These are phyloP conservation scores for Pheosia gnoma DNA, from an alignment of 2,888 invertebrate genomes.

Conservation along the genomic window DNA sequence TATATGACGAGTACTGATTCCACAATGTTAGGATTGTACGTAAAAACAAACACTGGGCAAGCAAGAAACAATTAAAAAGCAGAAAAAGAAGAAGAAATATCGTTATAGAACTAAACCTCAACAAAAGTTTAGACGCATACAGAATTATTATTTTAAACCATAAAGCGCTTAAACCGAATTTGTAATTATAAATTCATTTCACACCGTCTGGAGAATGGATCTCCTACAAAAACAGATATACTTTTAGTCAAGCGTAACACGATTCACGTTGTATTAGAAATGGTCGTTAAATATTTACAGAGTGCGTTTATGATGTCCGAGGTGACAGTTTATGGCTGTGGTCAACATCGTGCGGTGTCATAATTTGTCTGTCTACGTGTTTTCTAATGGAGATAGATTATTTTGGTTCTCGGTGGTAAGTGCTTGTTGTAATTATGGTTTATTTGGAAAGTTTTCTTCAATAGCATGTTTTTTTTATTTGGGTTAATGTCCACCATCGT, in stretches of 20 bases:
- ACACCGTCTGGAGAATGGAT: not conserved
- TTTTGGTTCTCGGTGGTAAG: not conserved
- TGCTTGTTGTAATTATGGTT: not conserved
- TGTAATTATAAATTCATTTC: no score
- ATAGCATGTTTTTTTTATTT: not conserved
- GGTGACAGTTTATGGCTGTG: conserved; percentile 30
- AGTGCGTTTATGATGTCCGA: conserved; percentile 28
- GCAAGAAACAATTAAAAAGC: no score
- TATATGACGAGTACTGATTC: no score
- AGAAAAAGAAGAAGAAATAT: no score
- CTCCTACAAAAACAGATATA: conserved; percentile 18
- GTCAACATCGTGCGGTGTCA: conserved; percentile 4
- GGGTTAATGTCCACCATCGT: not conserved
- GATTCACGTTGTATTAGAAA: conserved; percentile 25
- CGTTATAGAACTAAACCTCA: no score
- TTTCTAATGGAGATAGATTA: conserved; percentile 2
- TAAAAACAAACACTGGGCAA: no score
- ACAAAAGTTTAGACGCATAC: no score
- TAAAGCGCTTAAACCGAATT: no score
- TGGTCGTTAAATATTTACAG: conserved; percentile 30
- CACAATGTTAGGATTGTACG: no score
- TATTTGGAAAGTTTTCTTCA: not conserved
- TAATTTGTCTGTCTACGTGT: conserved; percentile 2
- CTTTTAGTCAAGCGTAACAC: conserved; percentile 34
- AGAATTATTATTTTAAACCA: no score